phyloP scores from a whole-genome alignment of 2,797 vertebrate species.

The Dermochelys coriacea region DNA sequence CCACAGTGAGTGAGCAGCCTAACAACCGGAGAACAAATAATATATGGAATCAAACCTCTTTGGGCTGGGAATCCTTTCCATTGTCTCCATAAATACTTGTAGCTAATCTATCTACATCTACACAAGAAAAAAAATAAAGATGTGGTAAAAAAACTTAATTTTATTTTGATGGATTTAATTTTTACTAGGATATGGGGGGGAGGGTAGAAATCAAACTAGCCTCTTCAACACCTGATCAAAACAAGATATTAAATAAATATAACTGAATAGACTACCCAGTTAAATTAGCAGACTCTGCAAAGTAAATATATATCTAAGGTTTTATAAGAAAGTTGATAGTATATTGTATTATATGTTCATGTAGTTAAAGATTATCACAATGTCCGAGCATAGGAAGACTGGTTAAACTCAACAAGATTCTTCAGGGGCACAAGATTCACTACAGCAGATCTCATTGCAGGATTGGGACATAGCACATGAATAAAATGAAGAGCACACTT shows the following conservation, averaged over 20 bases:
- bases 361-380: neutral
- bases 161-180: neutral
- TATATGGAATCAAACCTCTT: neutral
- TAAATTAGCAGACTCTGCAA: neutral
- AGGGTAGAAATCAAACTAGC: neutral
- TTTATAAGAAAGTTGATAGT: neutral
- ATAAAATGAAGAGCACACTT: neutral
- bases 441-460: neutral
- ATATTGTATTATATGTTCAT: neutral
- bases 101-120: neutral
- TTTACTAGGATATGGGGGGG: neutral
- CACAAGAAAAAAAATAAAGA: neutral
- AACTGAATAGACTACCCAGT: neutral
- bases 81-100: no score
- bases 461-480: neutral
- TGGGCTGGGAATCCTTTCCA: neutral
- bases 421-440: neutral
- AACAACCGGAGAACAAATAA: neutral
- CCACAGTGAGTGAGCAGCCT: neutral
- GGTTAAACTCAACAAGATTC: neutral
- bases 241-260: neutral
- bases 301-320: no score
- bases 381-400: neutral
- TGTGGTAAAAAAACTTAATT: neutral
- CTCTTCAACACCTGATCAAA: neutral